phyloP scores from a whole-genome alignment of 2,113 vertebrate genomes.

The Noctilio leporinus region DNA sequence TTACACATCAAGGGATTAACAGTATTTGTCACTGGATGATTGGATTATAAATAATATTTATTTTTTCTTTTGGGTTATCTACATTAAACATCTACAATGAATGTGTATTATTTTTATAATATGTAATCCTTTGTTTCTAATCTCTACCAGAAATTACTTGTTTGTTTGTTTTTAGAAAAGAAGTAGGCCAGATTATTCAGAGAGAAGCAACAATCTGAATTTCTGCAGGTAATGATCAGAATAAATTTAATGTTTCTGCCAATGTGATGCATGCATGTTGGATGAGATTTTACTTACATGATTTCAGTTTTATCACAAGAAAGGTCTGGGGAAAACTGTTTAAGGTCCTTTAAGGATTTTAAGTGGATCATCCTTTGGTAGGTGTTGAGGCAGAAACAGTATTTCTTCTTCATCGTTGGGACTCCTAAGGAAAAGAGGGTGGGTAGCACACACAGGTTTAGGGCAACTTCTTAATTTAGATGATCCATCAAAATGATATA shows the following conservation, averaged over 20 bases:
- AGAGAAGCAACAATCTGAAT: neutral
- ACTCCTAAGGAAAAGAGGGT: slow-evolving; percentile 28
- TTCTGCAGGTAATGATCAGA: neutral
- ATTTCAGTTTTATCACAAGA: slow-evolving; percentile 58
- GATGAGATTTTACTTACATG: slow-evolving; percentile 60
- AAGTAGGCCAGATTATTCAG: neutral
- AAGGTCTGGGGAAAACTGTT: slow-evolving; percentile 31
- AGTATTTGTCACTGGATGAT: neutral
- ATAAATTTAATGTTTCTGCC: neutral
- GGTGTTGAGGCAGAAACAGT: slow-evolving; percentile 50
- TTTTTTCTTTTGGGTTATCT: slow-evolving; percentile 17
- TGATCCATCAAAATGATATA: neutral
- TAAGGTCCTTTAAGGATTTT: slow-evolving; percentile 29
- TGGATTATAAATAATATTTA: neutral
- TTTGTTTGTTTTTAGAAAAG: neutral
- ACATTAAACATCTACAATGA: slow-evolving; percentile 23
- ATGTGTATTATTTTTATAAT: neutral
- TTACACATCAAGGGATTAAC: neutral
- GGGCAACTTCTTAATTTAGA: neutral
- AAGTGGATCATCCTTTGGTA: neutral
- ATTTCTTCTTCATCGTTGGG: neutral
- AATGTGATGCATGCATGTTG: neutral
- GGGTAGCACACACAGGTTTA: neutral
- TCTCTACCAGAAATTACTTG: neutral
- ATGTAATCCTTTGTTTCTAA: neutral